These are phyloP conservation scores for Athripsodes cinereus DNA, from an alignment of 2,888 invertebrate genomes.

Conservation along the genomic window DNA sequence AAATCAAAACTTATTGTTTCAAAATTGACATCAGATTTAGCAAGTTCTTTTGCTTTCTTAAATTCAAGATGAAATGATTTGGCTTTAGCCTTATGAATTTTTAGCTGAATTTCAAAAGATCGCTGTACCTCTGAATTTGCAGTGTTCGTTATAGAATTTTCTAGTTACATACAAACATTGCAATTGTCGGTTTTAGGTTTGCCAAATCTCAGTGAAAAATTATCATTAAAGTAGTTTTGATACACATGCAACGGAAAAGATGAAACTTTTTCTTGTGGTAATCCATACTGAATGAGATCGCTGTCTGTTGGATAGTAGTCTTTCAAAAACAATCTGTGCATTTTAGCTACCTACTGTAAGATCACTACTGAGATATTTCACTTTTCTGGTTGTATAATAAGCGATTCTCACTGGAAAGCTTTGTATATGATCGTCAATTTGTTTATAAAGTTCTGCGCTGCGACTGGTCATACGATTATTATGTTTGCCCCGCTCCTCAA, in stretches of 20 bases:
- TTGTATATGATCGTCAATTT: neutral
- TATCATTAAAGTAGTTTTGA: neutral
- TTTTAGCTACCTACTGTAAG: neutral
- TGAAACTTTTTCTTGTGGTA: neutral
- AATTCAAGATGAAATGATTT: conserved; percentile 4
- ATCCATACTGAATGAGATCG: neutral
- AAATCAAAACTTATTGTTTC: too few species aligned
- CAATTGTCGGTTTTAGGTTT: neutral
- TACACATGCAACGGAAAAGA: neutral
- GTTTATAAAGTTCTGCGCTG: too few species aligned
- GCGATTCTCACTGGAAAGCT: neutral
- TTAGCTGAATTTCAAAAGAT: conserved; percentile 2
- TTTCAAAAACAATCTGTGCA: neutral
- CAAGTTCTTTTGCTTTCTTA: conserved; percentile 3
- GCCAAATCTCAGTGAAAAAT: neutral
- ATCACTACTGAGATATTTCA: neutral
- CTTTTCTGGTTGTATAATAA: neutral
- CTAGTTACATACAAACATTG: conserved; percentile 2
- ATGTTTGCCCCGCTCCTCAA: too few species aligned
- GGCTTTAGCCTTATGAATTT: too few species aligned
- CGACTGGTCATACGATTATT: too few species aligned
- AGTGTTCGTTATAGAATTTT: conserved; percentile 5
- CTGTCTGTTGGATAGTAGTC: neutral
- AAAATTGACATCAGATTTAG: too few species aligned
- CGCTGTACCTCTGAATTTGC: conserved; percentile 5